Evolutionary conservation across 2,888 invertebrate species (phyloP), one percentile per base, ranked within the genome.

Genomic region (Eudasyphora cyanicolor): DNA sequence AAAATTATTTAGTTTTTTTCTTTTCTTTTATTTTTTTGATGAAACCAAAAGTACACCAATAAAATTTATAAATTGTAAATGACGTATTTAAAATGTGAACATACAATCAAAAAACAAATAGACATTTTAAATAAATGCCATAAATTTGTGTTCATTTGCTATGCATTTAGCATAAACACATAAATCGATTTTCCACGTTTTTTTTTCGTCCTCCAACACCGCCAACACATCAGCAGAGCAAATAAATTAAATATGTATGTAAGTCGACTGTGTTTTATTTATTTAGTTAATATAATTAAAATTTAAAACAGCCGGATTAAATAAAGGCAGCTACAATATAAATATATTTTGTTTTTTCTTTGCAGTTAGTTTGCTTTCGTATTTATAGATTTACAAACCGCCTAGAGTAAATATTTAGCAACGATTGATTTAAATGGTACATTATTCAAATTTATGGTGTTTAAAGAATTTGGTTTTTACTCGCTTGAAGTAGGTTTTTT

Each of bases 271-370:
- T 35, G n/a, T 62, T 57, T 82, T 32, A n/a, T 79, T 54, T 32
- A 32, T 73, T 76, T 57, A 73, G 71, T 73, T 76, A 35, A 24
- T 24, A 57, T 54, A 71, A 80, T 64, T 76, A 57, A 81, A 51
- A 49, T 38, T 19, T 24, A 12, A 35, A 35, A 35, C 7, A 38
- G 21, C 1, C 8, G 19, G 5, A 62, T 45, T 45, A 27, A 69
- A 45, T 35, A 27, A 8, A 49, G 17, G 38, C 14, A 10, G 2
- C 8, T 24, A 29, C n/a, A 5, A 51, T 8, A 45, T 45, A 45
- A 45, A 45, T 45, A 8, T 45, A 45, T n/a, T n/a, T n/a, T n/a
- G n/a, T n/a, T n/a, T n/a, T n/a, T n/a, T n/a, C n/a, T n/a, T n/a
- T n/a, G n/a, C n/a, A n/a, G n/a, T n/a, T n/a, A n/a, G n/a, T n/a